Base-by-base conservation (phyloP, 1,140 invertebrate genomes). In the Aphis craccivora region DNA sequence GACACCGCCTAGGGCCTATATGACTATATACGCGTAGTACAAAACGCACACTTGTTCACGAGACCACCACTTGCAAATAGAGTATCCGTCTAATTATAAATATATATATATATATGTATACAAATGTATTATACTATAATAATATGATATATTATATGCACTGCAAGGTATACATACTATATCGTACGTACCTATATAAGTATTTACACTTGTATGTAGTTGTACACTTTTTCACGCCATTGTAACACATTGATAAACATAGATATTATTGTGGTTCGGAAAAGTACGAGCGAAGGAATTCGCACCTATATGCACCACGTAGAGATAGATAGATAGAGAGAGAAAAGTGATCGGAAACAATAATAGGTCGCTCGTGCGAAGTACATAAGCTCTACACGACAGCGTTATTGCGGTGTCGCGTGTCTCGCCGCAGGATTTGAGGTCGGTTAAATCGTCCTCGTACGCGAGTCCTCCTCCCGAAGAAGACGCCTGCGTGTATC, bases 371-470 rank as follows among this genome's bases (percentile, higher is more conserved):
- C 23, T 2, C 5, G 48, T 14, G 55, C 30, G 30, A 14, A 67
- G 9, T 11, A 55, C 25, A 30, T 37, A 90, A 40, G 60, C 40
- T 91, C 30, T 90, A 53, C 60, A 76, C 60, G 60, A 76, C 60
- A 76, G 14, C 76, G 76, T 20, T 40, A 40, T 40, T 35, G 18
- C 20, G 35, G 43, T 87, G 89, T 90, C 89, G 55, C 89, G 89
- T 90, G 89, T 23, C n/a, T 30, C 2, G 48, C 81, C 76, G 91
- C 76, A 92, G 91, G 91, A 92, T 92, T 84, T 92, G 48, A 84
- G 76, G 91, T 92, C 23, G 91, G 76, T 53, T 84, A 84, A 35
- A 37, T 83, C 76, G 90, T 20, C 22, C 60, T 76, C 60, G 60
- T 76, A 30, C n/a, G 60, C 60, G 14, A 67, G 60, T 76, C 60